phyloP scores from a whole-genome alignment of 1,140 invertebrate species.

The Dryas iulia region DNA sequence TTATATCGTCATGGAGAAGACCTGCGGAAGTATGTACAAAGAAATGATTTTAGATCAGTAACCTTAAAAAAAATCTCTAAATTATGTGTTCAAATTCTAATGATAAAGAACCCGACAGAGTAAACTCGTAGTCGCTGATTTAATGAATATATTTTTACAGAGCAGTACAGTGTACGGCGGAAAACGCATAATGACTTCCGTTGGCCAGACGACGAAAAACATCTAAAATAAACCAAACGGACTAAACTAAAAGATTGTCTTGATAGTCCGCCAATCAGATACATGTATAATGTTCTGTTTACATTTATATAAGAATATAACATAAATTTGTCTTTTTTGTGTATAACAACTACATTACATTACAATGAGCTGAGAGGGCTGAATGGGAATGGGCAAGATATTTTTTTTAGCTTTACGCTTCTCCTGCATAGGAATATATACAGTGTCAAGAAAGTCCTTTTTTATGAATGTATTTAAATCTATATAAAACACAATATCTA shows the following conservation, averaged over 20 bases:
- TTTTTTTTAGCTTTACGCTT: too few relatives aligned
- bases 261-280: constrained; percentile 24
- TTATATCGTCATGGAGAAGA: not conserved
- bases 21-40: not conserved
- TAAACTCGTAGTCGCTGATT: constrained; percentile 59
- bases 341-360: too few relatives aligned
- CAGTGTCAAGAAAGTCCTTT: too few relatives aligned
- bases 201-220: constrained; percentile 63
- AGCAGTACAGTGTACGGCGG: constrained; percentile 60
- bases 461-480: too few relatives aligned
- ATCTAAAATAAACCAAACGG: constrained; percentile 60
- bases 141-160: constrained; percentile 76
- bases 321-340: not conserved
- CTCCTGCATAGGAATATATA: too few relatives aligned
- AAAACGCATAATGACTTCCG: constrained; percentile 78
- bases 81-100: constrained; percentile 27
- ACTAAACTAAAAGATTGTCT: constrained; percentile 21
- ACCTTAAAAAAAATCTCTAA: constrained; percentile 16
- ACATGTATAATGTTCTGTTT: constrained; percentile 14
- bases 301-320: not conserved
- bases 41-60: constrained; percentile 17
- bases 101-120: constrained; percentile 39
- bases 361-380: too few relatives aligned
- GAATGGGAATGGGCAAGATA: too few relatives aligned
- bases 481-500: too few relatives aligned